Percentiles rank a stretch among this genome's conserved stretches.
These are phyloP conservation scores for Dendroctonus ponderosae DNA, from an alignment of 1,140 invertebrate species.

Conservation along the genomic window DNA sequence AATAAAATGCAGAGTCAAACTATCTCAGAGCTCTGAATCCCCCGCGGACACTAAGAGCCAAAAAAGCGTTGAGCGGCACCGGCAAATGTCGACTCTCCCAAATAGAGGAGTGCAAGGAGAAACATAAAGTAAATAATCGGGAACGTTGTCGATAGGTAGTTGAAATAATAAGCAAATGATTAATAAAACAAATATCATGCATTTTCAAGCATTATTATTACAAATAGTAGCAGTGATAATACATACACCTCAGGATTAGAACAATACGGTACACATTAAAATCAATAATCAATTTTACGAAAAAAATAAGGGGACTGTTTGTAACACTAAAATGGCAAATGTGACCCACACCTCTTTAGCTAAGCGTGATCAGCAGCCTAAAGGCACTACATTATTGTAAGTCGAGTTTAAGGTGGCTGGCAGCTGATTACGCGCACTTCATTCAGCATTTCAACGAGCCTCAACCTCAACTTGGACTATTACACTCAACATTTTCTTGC, in stretches of 20 bases:
- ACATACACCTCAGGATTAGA: conserved; percentile 54
- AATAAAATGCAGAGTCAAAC: conserved; percentile 39
- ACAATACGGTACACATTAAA: conserved; percentile 59
- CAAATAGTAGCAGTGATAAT: conserved; percentile 66
- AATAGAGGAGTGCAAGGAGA: not conserved
- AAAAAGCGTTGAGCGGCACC: too few relatives aligned
- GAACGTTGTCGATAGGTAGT: conserved; percentile 38
- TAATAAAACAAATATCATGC: conserved; percentile 86
- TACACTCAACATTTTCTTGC: too few relatives aligned
- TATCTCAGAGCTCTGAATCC: not conserved
- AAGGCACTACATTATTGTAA: conserved; percentile 52
- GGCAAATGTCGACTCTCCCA: not conserved
- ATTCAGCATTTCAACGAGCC: not conserved
- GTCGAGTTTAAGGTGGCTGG: conserved; percentile 46
- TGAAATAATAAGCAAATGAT: conserved; percentile 67
- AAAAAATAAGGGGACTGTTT: conserved; percentile 34
- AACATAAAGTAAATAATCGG: not conserved
- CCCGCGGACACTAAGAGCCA: not conserved
- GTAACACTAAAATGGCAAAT: conserved; percentile 44
- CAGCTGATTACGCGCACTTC: conserved; percentile 47
- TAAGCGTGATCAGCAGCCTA: conserved; percentile 51
- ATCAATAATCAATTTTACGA: conserved; percentile 30
- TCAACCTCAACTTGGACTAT: too few relatives aligned
- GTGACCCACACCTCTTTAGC: conserved; percentile 48
- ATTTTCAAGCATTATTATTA: conserved; percentile 85